Base-by-base conservation (phyloP, 2,888 invertebrate genomes). In the Tenthredo notha region DNA sequence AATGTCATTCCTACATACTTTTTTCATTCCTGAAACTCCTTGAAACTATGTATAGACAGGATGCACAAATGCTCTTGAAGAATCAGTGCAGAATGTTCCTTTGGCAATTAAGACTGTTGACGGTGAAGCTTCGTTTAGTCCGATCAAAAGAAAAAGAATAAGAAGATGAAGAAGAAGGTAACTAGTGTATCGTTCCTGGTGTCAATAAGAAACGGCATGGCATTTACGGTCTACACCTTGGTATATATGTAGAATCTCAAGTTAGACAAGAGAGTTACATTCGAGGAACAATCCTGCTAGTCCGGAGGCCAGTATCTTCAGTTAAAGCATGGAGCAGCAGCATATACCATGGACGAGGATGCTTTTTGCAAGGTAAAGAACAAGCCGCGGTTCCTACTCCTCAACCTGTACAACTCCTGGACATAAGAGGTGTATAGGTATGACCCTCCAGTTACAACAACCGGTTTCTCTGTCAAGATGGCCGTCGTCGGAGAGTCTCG, bases 101-200 rank as follows among this genome's bases (percentile, higher is more conserved):
- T 75, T 43, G 47, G 83, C 54, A 85, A 85, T 67, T 47, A 58
- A 33, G 67, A 75, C 70, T 75, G 85, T 6, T n/a, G 65, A 78
- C 70, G 80, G 85, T 78, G 37, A 80, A 80, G 82, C 61, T 65
- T 80, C 67, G 29, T 67, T 67, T 18, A 33, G 12, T 33, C 86
- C 67, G 84, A 85, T 61, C n/a, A 70, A 84, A 84, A 84, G 86
- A 87, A 74, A 85, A 86, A 82, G 83, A 77, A 50, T 82, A 86
- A 86, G 87, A 87, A 85, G 65, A 83, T 70, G 75, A 65, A 58
- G 43, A 74, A 82, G 82, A 82, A 61, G 82, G 84, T 84, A 87
- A 67, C 54, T 54, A 54, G 54, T 54, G 54, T 54, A 54, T 18
- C n/a, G 6, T n/a, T 54, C 54, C n/a, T 5, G 54, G 54, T 54